A percentile compares a stretch with the other conserved stretches of the same genome.
These are phyloP conservation scores for Hydrozoanthus gracilis DNA, from an alignment of 92 coral and sea anemone species.

Conservation along the genomic window DNA sequence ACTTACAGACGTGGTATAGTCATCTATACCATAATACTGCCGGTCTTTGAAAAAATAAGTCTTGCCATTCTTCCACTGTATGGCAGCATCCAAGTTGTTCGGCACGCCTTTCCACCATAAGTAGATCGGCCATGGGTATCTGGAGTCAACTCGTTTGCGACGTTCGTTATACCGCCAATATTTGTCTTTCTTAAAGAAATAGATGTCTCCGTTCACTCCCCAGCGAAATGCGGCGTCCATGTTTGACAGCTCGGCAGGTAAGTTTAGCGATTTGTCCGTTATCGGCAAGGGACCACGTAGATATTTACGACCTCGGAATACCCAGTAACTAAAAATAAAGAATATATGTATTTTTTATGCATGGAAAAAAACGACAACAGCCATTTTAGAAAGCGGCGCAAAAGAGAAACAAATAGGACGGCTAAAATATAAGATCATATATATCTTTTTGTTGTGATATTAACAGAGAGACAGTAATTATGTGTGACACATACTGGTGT, in stretches of 20 bases:
- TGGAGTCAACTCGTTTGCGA: slow-evolving; percentile 50
- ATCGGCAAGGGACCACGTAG: slow-evolving; percentile 61
- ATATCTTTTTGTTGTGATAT: too few relatives aligned
- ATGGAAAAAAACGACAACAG: not conserved
- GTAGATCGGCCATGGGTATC: slow-evolving; percentile 64
- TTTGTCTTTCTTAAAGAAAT: slow-evolving; percentile 72
- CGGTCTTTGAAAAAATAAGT: slow-evolving; percentile 72
- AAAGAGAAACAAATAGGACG: not conserved
- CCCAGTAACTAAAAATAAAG: slow-evolving; percentile 59
- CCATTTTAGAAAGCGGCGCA: not conserved
- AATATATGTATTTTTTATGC: not conserved
- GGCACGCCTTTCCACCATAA: slow-evolving; percentile 61
- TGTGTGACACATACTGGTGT: too few relatives aligned
- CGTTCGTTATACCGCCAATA: slow-evolving; percentile 72
- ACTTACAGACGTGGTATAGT: slow-evolving; percentile 33
- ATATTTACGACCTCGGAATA: slow-evolving; percentile 48
- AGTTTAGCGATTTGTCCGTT: slow-evolving; percentile 54
- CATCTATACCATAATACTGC: slow-evolving; percentile 68
- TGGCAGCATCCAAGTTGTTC: slow-evolving; percentile 65
- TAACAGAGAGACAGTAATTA: too few relatives aligned
- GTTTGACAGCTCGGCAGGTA: slow-evolving; percentile 61
- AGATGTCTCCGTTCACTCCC: slow-evolving; percentile 68
- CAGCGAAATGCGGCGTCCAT: slow-evolving; percentile 78
- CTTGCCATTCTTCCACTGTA: slow-evolving; percentile 72
- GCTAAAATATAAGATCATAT: too few relatives aligned